A percentile compares a stretch with the other conserved stretches of the same genome.
These are phyloP conservation scores for Karalla daura DNA, from an alignment of 2,797 vertebrate genomes.

Conservation along the genomic window DNA sequence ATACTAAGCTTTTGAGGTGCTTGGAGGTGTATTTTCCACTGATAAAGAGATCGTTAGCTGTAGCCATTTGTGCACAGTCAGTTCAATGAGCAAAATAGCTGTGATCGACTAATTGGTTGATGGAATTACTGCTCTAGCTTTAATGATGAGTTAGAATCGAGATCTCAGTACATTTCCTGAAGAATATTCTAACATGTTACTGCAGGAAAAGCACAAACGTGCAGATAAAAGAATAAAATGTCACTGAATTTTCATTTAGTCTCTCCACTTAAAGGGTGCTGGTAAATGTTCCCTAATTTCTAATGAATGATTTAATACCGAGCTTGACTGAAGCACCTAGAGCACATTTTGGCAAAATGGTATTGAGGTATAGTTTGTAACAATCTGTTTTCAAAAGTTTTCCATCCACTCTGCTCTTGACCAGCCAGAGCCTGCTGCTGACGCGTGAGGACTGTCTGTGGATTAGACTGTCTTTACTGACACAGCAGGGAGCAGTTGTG, in stretches of 20 bases:
- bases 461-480: slow-evolving; percentile 15
- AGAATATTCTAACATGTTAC: background rate
- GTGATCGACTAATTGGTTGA: too few relatives aligned
- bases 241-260: background rate
- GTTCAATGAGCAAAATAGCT: too few relatives aligned
- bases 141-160: background rate
- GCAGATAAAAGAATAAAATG: background rate
- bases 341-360: too few relatives aligned
- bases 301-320: background rate
- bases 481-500: slow-evolving; percentile 16
- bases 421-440: background rate
- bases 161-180: background rate
- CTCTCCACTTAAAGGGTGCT: too few relatives aligned
- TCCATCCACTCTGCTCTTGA: background rate
- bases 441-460: background rate
- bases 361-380: background rate
- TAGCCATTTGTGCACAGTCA: too few relatives aligned
- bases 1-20: too few relatives aligned
- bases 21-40: too few relatives aligned
- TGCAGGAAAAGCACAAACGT: background rate
- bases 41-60: too few relatives aligned
- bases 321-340: background rate
- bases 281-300: too few relatives aligned
- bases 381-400: background rate
- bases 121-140: too few relatives aligned